These are phyloP conservation scores for Xylocampa areola DNA, from an alignment of 2,888 invertebrate genomes.

Conservation along the genomic window DNA sequence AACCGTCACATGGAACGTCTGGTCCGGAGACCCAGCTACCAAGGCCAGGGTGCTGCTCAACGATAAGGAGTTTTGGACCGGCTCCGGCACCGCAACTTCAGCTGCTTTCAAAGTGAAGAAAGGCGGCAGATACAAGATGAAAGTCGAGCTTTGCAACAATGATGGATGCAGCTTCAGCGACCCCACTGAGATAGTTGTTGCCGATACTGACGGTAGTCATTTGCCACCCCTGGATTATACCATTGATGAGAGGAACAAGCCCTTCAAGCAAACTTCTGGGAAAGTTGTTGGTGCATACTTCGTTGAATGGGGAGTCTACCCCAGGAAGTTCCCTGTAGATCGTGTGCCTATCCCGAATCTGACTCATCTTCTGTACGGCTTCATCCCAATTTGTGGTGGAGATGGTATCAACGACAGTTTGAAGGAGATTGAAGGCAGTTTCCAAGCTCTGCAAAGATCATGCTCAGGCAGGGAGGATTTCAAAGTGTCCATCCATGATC, in stretches of 20 bases:
- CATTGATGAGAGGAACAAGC: constrained; percentile 83
- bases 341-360: constrained; percentile 82
- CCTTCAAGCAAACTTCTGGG: constrained; percentile 85
- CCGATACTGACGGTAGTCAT: constrained; percentile 87
- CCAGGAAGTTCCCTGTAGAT: constrained; percentile 85
- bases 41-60: constrained; percentile 77
- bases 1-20: constrained; percentile 85
- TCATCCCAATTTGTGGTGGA: constrained; percentile 86
- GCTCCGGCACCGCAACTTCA: constrained; percentile 75
- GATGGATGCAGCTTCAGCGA: constrained; percentile 84
- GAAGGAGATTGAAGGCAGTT: constrained; percentile 87
- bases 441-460: constrained; percentile 85
- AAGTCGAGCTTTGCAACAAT: constrained; percentile 81
- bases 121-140: constrained; percentile 84
- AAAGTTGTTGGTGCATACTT: constrained; percentile 86
- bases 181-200: constrained; percentile 82
- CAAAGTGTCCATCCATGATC: constrained; percentile 86
- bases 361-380: constrained; percentile 85
- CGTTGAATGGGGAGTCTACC: constrained; percentile 87
- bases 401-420: constrained; percentile 88
- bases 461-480: constrained; percentile 87
- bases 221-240: constrained; percentile 81
- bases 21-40: constrained; percentile 83
- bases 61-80: constrained; percentile 81
- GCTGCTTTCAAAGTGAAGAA: constrained; percentile 84